phyloP scores from a whole-genome alignment of 2,113 vertebrate genomes.

The Oryzias woworae region DNA sequence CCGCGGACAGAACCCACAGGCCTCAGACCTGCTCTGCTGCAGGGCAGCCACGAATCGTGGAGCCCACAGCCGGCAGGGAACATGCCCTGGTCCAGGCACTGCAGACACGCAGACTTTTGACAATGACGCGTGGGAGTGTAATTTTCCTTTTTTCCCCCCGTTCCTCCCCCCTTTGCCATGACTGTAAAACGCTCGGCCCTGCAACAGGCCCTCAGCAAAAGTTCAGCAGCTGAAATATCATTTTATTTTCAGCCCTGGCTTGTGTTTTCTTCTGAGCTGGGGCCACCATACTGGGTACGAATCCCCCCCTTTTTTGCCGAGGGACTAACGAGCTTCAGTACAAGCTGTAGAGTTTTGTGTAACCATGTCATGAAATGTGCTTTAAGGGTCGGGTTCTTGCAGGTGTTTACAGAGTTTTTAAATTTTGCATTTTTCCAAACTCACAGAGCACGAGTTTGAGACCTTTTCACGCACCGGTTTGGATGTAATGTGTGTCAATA shows the following conservation, averaged over 20 bases:
- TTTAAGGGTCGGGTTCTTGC: too few species aligned
- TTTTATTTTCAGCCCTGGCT: constrained; percentile 34
- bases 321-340: too few species aligned
- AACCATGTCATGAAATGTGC: too few species aligned
- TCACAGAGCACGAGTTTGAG: too few species aligned
- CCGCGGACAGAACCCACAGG: constrained; percentile 38
- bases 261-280: constrained; percentile 1
- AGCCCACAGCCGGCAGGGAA: constrained; percentile 23
- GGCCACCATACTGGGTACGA: background rate
- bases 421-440: too few species aligned
- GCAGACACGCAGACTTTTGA: constrained; percentile 54
- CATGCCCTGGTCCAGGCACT: constrained; percentile 42
- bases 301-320: background rate
- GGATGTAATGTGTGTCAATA: too few species aligned
- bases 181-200: constrained; percentile 17
- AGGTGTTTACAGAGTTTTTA: too few species aligned
- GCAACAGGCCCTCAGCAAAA: constrained; percentile 14
- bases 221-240: constrained; percentile 36
- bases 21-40: constrained; percentile 41
- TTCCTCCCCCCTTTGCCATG: constrained; percentile 2
- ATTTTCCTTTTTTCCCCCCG: constrained; percentile 3
- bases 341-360: too few species aligned
- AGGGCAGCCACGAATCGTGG: constrained; percentile 11
- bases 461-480: too few species aligned
- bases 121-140: constrained; percentile 46